Evolutionary conservation across 2,888 invertebrate species (phyloP).

Genomic region (Polyommatus icarus): DNA sequence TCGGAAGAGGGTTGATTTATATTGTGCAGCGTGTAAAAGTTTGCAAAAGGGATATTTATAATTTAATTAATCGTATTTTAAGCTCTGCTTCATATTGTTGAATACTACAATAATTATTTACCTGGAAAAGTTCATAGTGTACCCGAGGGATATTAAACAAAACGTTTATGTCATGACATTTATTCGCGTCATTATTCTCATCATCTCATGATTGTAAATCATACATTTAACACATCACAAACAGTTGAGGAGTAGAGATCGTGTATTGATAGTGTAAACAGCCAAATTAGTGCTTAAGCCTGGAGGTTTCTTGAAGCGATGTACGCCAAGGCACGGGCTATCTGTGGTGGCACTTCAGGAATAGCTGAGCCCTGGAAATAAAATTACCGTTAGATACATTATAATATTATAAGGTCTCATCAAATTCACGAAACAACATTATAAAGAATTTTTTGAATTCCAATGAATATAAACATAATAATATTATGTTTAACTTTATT

Average conservation of each 20-base stretch:
- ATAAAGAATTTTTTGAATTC: conserved; percentile 51
- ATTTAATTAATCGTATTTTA: too few relatives aligned
- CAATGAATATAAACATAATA: too few relatives aligned
- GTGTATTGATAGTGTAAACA: neutral
- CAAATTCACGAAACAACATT: neutral
- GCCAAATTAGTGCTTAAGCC: neutral
- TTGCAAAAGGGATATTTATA: too few relatives aligned
- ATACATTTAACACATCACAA: neutral
- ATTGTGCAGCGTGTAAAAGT: too few relatives aligned
- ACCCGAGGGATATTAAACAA: neutral
- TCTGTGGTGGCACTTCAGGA: conserved; percentile 47
- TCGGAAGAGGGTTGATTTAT: too few relatives aligned
- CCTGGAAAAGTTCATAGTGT: neutral
- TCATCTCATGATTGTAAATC: neutral
- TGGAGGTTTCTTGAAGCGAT: conserved; percentile 38
- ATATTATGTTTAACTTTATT: too few relatives aligned
- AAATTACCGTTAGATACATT: neutral
- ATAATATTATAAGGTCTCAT: neutral
- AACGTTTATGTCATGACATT: neutral
- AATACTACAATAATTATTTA: too few relatives aligned
- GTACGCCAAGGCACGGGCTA: conserved; percentile 67
- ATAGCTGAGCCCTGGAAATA: conserved; percentile 16
- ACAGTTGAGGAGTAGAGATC: neutral
- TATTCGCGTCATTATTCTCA: neutral
- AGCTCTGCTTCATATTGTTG: too few relatives aligned